Base-by-base conservation (phyloP, 2,113 vertebrate genomes). In the Nanorana parkeri region DNA sequence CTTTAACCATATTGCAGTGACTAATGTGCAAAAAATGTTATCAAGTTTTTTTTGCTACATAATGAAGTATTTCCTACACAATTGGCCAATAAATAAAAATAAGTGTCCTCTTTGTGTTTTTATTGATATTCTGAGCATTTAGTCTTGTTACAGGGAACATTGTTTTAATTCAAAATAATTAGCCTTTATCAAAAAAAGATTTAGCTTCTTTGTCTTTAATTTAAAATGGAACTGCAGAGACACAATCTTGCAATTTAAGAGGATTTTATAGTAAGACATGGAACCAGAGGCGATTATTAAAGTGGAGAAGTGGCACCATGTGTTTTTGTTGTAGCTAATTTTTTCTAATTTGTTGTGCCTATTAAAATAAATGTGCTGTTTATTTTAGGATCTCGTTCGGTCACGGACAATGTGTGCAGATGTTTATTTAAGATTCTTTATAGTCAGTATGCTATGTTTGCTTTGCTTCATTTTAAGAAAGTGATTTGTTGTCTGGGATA, bases 271-370 rank as follows among this genome's bases (percentile, higher is more conserved):
- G 56, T n/a, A 36, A 71, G 32, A 71, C 55, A n/a, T 20, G 66
- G 11, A 68, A 60, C 78, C 78, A n/a, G 54, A 61, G 54, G 51
- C 29, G 1, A 47, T 20, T 26, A 51, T 20, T 24, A 26, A 51
- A 16, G 21, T 67, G 51, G 32, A 69, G 66, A 61, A 61, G 78
- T 63, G 68, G 32, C 56, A 72, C 68, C 68, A 64, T 71, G 78
- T 80, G 78, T 60, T 51, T 20, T 72, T 69, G 21, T 63, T 72
- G 47, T 68, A 56, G 56, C 69, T 72, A 56, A 80, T 80, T 72
- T 71, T 20, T 19, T 24, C 19, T 52, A 17, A 72, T 80, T 80
- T 72, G 58, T 29, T 16, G 56, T 63, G 68, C 66, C 56, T 80
- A 41, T 63, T 71, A 80, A 68, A 61, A 17, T 47, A 58, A 68